Evolutionary conservation across 2,113 vertebrate species (phyloP).

Genomic region (Pipa parva): DNA sequence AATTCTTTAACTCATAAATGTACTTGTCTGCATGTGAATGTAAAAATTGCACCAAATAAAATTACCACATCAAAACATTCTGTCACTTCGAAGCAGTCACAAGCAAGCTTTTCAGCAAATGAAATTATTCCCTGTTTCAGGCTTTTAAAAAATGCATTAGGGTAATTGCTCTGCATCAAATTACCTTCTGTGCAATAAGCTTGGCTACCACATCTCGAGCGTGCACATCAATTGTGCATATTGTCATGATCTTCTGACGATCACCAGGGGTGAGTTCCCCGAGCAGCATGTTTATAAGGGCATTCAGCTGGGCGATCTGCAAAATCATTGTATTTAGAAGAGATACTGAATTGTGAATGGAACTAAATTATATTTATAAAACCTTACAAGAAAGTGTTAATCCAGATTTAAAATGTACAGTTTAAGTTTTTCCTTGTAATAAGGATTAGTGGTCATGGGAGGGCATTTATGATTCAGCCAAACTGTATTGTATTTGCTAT

Average conservation of each 20-base stretch:
- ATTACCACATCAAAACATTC: constrained; percentile 89
- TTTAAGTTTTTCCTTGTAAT: no score
- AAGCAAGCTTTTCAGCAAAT: constrained; percentile 79
- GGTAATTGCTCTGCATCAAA: constrained; percentile 89
- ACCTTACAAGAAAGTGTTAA: constrained; percentile 67
- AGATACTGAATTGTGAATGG: constrained; percentile 64
- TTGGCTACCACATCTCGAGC: constrained; percentile 74
- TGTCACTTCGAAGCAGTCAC: constrained; percentile 76
- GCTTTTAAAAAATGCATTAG: constrained; percentile 97
- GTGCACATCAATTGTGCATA: constrained; percentile 81
- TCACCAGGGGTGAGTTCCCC: constrained; percentile 79
- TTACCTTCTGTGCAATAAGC: constrained; percentile 84
- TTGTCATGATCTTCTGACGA: constrained; percentile 86
- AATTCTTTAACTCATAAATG: constrained; percentile 70
- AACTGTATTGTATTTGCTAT: no score
- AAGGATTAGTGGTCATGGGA: no score
- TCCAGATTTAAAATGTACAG: constrained; percentile 58
- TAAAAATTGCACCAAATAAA: constrained; percentile 45
- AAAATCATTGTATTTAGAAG: constrained; percentile 83
- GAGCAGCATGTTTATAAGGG: constrained; percentile 86
- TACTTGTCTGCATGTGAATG: constrained; percentile 65
- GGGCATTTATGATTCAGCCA: no score
- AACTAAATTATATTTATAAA: constrained; percentile 50
- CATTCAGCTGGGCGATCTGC: constrained; percentile 87
- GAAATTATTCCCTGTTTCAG: constrained; percentile 76